Evolutionary conservation across 2,797 vertebrate genomes (phyloP), one percentile per base, ranked within the genome.

Genomic region (Trachurus trachurus): DNA sequence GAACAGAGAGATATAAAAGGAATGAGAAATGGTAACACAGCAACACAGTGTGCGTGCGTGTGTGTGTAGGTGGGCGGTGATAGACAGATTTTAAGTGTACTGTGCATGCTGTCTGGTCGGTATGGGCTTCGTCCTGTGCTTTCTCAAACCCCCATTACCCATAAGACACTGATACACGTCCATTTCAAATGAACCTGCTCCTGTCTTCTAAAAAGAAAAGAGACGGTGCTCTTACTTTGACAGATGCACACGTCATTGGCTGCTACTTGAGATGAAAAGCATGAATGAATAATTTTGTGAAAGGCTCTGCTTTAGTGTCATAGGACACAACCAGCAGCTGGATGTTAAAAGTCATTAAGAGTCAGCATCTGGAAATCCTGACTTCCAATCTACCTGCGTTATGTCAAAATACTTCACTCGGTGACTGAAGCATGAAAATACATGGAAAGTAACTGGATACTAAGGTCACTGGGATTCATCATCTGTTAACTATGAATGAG

Each of bases 1-100:
- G 85, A 87, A 88, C 52, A 66, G 78, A 85, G 67, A 79, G 81
- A 83, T 76, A 80, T 77, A 82, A 81, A 84, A 78, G 66, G 86
- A 89, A 78, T 74, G 87, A 85, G 82, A 70, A 89, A 76, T 37
- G 75, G 85, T 73, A 88, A 84, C 84, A 67, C 85, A 57, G 86
- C 76, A 86, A 76, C 72, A 50, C 67, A 42, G 34, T 65, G 69
- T 72, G 63, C 59, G 47, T 67, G 53, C 52, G 57, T 76, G 50
- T 71, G n/a, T 56, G 60, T 39, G 74, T 68, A 65, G 69, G 89
- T 89, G 82, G 91, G 83, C n/a, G 72, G 62, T 88, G 90, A 91
- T 81, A 19, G 87, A 79, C 86, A 76, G 81, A 79, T 77, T 91
- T 81, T 80, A 80, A 83, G 80, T 77, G 64, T 74, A 78, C 49